Evolutionary conservation across 1,140 invertebrate species (phyloP).

Genomic region (Musca domestica): DNA sequence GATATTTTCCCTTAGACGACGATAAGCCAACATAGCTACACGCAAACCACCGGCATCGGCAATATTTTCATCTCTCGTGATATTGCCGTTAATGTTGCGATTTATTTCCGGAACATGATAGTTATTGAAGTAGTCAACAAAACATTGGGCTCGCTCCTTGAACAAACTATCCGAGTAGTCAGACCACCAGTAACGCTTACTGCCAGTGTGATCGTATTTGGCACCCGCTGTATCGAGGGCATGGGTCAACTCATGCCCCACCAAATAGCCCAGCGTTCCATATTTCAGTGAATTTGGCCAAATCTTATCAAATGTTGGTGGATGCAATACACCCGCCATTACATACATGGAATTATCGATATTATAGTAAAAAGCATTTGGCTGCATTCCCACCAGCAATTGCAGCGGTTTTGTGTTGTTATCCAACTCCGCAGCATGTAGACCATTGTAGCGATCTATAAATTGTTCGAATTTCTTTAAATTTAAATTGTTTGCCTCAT

Average conservation of each 20-base stretch:
- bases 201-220: conserved; percentile 33
- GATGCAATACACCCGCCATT: conserved; percentile 85
- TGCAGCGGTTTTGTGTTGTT: conserved; percentile 39
- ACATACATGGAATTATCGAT: conserved; percentile 47
- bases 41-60: conserved; percentile 86
- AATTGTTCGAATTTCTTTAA: conserved; percentile 26
- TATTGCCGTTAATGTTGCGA: conserved; percentile 58
- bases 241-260: conserved; percentile 46
- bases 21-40: conserved; percentile 82
- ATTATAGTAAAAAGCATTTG: conserved; percentile 49
- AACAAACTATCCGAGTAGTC: conserved; percentile 36
- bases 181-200: conserved; percentile 47
- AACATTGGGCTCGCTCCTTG: conserved; percentile 64
- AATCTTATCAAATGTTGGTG: conserved; percentile 80
- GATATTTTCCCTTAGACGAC: conserved; percentile 35
- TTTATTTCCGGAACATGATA: conserved; percentile 56
- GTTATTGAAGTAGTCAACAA: conserved; percentile 68
- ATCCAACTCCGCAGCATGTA: conserved; percentile 28
- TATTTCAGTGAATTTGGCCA: conserved; percentile 47
- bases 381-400: conserved; percentile 38
- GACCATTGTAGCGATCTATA: conserved; percentile 35
- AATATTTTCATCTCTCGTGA: conserved; percentile 69
- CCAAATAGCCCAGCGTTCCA: conserved; percentile 42
- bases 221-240: conserved; percentile 42
- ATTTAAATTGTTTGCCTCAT: conserved; percentile 35